Conservation (phyloP, 23 tunicate genomes). For the Ascidia mentula region DNA sequence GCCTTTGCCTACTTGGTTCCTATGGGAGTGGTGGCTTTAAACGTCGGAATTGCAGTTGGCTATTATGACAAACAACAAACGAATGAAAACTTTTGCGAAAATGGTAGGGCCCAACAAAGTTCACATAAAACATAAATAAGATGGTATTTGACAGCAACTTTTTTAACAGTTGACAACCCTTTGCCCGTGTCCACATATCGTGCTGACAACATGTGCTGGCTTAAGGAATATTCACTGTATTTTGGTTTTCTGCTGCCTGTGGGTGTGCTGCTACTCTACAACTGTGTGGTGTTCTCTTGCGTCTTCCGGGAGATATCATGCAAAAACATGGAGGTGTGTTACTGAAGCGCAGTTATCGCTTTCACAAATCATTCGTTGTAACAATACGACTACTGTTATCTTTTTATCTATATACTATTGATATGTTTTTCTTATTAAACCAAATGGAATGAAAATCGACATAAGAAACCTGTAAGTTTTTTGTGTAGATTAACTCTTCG, state of each 20-base stretch:
- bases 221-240: constrained; percentile 8
- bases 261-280: neutral
- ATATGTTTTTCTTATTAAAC: too few relatives aligned
- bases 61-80: constrained; percentile 1
- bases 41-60: constrained; percentile 4
- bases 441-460: too few relatives aligned
- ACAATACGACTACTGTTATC: too few relatives aligned
- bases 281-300: neutral
- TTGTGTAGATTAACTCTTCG: neutral
- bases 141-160: neutral
- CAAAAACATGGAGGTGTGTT: neutral
- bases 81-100: neutral
- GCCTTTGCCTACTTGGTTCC: constrained; percentile 1
- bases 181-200: neutral
- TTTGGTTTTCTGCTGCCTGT: constrained; percentile 15
- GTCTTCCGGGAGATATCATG: constrained; percentile 3
- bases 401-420: too few relatives aligned
- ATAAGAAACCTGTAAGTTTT: neutral
- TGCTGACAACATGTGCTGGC: constrained; percentile 21
- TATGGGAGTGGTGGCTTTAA: neutral
- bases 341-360: too few relatives aligned
- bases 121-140: too few relatives aligned
- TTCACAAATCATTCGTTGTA: too few relatives aligned
- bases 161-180: neutral
- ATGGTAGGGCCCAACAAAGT: too few relatives aligned